Evolutionary conservation across 2,113 vertebrate species (phyloP).

Genomic region (Sorex fumeus): DNA sequence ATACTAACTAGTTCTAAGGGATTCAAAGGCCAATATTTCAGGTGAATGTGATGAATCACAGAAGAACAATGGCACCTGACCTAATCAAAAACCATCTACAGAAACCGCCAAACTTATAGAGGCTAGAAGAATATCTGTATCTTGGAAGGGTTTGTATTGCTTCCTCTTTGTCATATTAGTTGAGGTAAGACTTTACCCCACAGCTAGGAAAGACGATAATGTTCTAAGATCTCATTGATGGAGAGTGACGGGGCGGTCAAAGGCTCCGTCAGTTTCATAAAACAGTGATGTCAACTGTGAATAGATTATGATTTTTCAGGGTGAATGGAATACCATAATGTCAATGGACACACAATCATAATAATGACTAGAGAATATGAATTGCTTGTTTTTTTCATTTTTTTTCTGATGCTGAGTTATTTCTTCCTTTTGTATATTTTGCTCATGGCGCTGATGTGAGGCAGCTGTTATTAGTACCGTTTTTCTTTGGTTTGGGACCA

Average conservation of each 20-base stretch:
- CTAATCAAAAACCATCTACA: background rate
- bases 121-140: background rate
- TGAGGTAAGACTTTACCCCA: slow-evolving; percentile 11
- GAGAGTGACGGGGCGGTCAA: background rate
- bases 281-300: background rate
- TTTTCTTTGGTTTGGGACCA: too few species aligned
- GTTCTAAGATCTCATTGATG: background rate
- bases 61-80: background rate
- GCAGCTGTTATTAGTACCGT: too few species aligned
- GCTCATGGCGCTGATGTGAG: background rate
- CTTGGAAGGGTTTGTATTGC: slow-evolving; percentile 45
- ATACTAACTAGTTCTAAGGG: background rate
- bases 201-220: background rate
- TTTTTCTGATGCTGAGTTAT: background rate
- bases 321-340: background rate
- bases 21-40: slow-evolving; percentile 10
- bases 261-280: background rate
- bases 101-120: background rate
- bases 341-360: background rate
- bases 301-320: background rate
- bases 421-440: background rate
- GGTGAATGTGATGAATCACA: background rate
- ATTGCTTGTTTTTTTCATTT: background rate
- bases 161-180: background rate
- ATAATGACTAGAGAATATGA: too few species aligned